phyloP scores from a whole-genome alignment of 2,888 invertebrate species.

The Plutella xylostella region DNA sequence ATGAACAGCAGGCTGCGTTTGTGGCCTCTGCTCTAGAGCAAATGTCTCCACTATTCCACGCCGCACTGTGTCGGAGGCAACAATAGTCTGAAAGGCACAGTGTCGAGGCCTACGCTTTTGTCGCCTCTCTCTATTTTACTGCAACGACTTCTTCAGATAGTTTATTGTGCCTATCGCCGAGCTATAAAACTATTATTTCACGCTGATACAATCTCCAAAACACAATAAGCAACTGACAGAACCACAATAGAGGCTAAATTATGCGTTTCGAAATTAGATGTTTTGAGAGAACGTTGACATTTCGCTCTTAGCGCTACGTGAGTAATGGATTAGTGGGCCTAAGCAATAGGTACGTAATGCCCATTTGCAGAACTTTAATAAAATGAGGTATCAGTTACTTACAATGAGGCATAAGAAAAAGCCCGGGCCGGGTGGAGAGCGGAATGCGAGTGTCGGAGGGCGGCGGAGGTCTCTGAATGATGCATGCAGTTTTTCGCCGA shows the following conservation, averaged over 20 bases:
- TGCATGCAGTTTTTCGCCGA: slow-evolving; percentile 61
- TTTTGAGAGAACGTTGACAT: too few species aligned
- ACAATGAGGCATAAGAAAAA: slow-evolving; percentile 48
- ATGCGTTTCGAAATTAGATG: too few species aligned
- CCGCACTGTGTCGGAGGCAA: too few species aligned
- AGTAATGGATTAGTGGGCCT: too few species aligned
- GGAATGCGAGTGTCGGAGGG: slow-evolving; percentile 57
- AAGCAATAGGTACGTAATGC: slow-evolving; percentile 33
- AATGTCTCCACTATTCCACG: too few species aligned
- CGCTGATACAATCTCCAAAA: too few species aligned
- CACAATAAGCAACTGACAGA: too few species aligned
- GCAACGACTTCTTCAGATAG: slow-evolving; percentile 53
- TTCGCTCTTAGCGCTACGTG: too few species aligned
- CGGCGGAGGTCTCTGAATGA: slow-evolving; percentile 59
- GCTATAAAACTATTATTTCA: too few species aligned
- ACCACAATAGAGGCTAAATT: too few species aligned
- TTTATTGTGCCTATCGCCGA: slow-evolving; percentile 45
- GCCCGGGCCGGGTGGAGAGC: slow-evolving; percentile 42
- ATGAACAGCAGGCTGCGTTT: too few species aligned
- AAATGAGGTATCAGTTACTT: slow-evolving; percentile 59
- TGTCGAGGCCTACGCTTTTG: slow-evolving; percentile 34
- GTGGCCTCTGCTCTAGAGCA: too few species aligned
- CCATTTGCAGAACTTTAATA: slow-evolving; percentile 57
- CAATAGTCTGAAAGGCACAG: slow-evolving; percentile 40
- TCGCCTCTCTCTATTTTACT: slow-evolving; percentile 50